A percentile compares a stretch with the other conserved stretches of the same genome.
phyloP scores from a whole-genome alignment of 2,797 vertebrate species.

The Octomys mimax region DNA sequence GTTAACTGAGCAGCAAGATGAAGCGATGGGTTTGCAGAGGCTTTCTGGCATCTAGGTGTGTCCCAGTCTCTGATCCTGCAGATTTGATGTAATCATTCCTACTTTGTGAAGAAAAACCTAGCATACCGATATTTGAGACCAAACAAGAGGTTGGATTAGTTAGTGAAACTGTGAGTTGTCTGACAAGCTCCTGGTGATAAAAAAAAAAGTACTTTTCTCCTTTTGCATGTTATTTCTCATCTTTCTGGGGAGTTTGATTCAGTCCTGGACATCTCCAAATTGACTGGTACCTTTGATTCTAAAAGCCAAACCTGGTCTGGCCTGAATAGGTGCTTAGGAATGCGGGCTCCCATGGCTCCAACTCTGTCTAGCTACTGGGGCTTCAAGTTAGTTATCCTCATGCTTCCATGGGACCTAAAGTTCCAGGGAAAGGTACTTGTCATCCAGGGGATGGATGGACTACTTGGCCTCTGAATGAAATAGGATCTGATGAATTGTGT shows the following conservation, averaged over 20 bases:
- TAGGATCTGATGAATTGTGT: not conserved
- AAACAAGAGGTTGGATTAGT: slow-evolving; percentile 4
- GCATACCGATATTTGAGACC: not conserved
- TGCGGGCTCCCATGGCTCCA: too few species aligned
- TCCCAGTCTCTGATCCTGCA: not conserved
- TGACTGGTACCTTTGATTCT: not conserved
- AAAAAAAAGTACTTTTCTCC: not conserved
- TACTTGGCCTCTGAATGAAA: not conserved
- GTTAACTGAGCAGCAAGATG: not conserved
- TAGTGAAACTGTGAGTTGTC: not conserved
- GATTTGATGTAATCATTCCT: not conserved
- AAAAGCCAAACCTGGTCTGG: not conserved
- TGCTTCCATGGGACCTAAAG: not conserved
- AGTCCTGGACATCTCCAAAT: not conserved
- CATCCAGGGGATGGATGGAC: not conserved
- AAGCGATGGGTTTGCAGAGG: not conserved
- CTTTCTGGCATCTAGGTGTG: not conserved
- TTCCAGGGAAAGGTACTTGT: not conserved
- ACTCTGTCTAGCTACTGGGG: not conserved
- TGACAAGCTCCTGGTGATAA: not conserved
- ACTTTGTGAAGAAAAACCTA: not conserved
- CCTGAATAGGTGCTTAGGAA: not conserved
- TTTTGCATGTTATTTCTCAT: not conserved
- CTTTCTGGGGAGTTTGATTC: not conserved
- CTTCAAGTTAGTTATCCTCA: not conserved